Evolutionary conservation across 2,797 vertebrate genomes (phyloP).

Genomic region (Anas bernieri): DNA sequence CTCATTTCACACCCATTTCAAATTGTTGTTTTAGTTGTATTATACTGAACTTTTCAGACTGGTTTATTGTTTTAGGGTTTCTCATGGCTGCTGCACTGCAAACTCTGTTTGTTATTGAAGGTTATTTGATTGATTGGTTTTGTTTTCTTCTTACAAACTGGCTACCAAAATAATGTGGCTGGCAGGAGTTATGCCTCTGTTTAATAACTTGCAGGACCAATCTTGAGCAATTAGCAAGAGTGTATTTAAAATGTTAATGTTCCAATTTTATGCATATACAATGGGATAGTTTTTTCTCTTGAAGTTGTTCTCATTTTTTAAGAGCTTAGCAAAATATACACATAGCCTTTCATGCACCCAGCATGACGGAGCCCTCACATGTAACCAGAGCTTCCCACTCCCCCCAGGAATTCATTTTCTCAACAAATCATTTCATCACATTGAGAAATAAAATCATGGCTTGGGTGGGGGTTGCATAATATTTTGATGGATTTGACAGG

Average conservation of each 20-base stretch:
- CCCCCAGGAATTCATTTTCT: not conserved
- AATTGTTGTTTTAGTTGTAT: conserved; percentile 34
- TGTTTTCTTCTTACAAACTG: conserved; percentile 43
- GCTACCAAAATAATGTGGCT: conserved; percentile 50
- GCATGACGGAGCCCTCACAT: not conserved
- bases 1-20: conserved; percentile 18
- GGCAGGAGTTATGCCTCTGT: conserved; percentile 20
- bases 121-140: conserved; percentile 63
- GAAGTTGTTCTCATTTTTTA: conserved; percentile 31
- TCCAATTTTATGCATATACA: conserved; percentile 33
- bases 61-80: conserved; percentile 57
- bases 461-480: not conserved
- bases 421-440: not conserved
- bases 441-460: not conserved
- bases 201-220: conserved; percentile 48
- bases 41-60: conserved; percentile 38
- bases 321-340: conserved; percentile 10
- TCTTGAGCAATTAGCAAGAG: conserved; percentile 33
- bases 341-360: not conserved
- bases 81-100: conserved; percentile 14
- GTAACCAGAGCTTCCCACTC: not conserved
- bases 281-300: conserved; percentile 32
- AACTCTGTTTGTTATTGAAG: conserved; percentile 60
- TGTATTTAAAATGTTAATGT: conserved; percentile 35
- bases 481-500: not conserved